Evolutionary conservation across 2,113 vertebrate genomes (phyloP).

Genomic region (Tachysurus vachellii): DNA sequence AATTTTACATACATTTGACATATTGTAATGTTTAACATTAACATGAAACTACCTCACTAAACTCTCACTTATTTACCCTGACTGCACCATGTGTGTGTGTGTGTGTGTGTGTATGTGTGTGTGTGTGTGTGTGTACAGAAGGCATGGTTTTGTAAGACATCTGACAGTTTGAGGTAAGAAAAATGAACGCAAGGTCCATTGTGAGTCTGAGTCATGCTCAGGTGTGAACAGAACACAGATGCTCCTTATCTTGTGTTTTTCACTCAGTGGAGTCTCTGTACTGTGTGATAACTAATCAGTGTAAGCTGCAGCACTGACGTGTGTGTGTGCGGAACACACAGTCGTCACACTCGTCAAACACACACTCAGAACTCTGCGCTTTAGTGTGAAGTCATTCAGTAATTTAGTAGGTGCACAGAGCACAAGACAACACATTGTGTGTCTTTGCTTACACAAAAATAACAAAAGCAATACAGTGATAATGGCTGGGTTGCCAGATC

Average conservation of each 20-base stretch:
- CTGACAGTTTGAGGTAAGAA: neutral
- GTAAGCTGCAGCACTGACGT: neutral
- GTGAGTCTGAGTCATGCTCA: neutral
- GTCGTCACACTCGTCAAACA: neutral
- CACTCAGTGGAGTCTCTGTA: neutral
- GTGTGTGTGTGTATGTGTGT: neutral
- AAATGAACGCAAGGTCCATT: neutral
- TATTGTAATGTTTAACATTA: too few relatives aligned
- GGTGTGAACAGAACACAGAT: neutral
- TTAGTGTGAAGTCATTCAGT: neutral
- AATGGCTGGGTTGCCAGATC: neutral
- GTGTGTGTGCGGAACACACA: neutral
- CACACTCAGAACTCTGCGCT: neutral
- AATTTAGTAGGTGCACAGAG: neutral
- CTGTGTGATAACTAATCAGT: neutral
- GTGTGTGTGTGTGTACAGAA: neutral
- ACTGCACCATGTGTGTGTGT: neutral
- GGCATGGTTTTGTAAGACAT: neutral
- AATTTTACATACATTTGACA: too few relatives aligned
- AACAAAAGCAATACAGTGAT: neutral
- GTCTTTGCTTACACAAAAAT: too few relatives aligned
- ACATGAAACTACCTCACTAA: too few relatives aligned
- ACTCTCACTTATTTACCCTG: neutral
- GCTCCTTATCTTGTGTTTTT: conserved; percentile 6
- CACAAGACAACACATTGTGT: neutral